Conservation (phyloP, 1,140 invertebrate genomes). For the Neuroterus valhalla region DNA sequence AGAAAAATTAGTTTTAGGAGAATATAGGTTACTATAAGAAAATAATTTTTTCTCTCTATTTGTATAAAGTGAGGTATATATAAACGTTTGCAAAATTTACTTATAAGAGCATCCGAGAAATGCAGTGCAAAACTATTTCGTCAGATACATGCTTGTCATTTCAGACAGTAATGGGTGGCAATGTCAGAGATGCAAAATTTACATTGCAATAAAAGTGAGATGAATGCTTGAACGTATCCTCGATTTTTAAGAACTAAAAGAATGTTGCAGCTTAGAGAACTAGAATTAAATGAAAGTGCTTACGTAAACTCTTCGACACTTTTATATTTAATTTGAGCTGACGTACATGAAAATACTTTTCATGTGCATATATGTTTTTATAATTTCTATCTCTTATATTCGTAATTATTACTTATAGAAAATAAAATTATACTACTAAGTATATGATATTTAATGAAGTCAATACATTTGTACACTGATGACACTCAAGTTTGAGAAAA, state of each 20-base stretch:
- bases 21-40: background rate
- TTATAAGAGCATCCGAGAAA: slow-evolving; percentile 1
- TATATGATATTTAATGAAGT: slow-evolving; percentile 10
- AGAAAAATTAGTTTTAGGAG: background rate
- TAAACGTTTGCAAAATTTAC: background rate
- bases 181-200: background rate
- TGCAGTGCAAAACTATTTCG: background rate
- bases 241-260: too few relatives aligned
- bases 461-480: slow-evolving; percentile 14
- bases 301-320: background rate
- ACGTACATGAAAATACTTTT: background rate
- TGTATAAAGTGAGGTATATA: background rate
- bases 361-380: background rate
- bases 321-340: background rate
- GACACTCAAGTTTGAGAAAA: background rate
- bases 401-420: slow-evolving; percentile 20
- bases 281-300: background rate
- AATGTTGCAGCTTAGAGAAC: background rate
- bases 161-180: background rate
- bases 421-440: slow-evolving; percentile 1
- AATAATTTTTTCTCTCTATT: background rate
- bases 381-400: background rate
- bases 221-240: too few relatives aligned
- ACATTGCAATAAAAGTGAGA: too few relatives aligned
- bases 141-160: background rate